Evolutionary conservation across 2,797 vertebrate genomes (phyloP).

Genomic region (Coregonus suidteri): DNA sequence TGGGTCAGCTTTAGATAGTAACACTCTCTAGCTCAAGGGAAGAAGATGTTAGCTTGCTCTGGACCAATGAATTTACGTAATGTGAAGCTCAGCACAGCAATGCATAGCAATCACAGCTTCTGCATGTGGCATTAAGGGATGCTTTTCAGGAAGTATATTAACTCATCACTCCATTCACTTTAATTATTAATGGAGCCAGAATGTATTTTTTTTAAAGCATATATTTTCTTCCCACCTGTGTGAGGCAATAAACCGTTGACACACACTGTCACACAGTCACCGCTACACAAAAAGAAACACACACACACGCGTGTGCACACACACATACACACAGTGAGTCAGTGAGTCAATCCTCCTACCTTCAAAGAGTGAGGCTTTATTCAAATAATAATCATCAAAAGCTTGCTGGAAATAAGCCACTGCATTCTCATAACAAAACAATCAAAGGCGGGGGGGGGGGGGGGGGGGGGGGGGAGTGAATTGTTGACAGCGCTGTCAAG

Average conservation of each 20-base stretch:
- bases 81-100: background rate
- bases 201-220: slow-evolving; percentile 67
- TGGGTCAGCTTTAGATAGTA: background rate
- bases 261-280: slow-evolving; percentile 11
- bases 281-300: slow-evolving; percentile 22
- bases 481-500: slow-evolving; percentile 13
- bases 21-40: background rate
- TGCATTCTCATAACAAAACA: slow-evolving; percentile 34
- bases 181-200: slow-evolving; percentile 62
- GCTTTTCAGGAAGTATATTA: slow-evolving; percentile 38
- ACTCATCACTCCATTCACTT: slow-evolving; percentile 49
- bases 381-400: slow-evolving; percentile 57
- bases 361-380: slow-evolving; percentile 43
- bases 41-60: background rate
- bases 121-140: background rate
- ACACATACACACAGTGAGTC: slow-evolving; percentile 2
- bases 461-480: slow-evolving; percentile 33
- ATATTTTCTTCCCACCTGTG: slow-evolving; percentile 45
- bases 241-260: slow-evolving; percentile 43
- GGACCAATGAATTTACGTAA: background rate
- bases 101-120: background rate
- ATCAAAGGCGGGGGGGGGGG: slow-evolving; percentile 35
- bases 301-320: slow-evolving; percentile 8
- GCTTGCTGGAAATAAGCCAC: slow-evolving; percentile 1
- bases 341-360: slow-evolving; percentile 42